Evolutionary conservation across 2,113 vertebrate genomes (phyloP).

Genomic region (Dunckerocampus dactyliophorus): DNA sequence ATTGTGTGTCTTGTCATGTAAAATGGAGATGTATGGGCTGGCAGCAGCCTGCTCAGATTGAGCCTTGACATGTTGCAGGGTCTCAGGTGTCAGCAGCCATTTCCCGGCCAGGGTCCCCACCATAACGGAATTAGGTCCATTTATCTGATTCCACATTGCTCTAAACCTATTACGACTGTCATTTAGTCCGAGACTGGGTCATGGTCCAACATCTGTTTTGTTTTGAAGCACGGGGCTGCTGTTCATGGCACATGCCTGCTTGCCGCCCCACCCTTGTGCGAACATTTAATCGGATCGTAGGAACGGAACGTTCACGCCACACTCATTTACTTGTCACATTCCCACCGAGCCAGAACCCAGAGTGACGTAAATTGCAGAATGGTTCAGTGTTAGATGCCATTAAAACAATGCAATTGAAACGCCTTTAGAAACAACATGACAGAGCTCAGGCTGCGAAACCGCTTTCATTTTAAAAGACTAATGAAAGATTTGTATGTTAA

Average conservation of each 20-base stretch:
- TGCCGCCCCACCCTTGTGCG: neutral
- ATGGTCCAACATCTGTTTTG: constrained; percentile 69
- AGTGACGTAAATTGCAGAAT: constrained; percentile 38
- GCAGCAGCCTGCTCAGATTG: constrained; percentile 44
- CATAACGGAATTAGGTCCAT: constrained; percentile 75
- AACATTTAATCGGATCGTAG: constrained; percentile 17
- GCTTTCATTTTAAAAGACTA: neutral
- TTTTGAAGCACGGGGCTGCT: constrained; percentile 41
- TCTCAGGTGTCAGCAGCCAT: constrained; percentile 76
- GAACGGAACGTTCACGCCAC: neutral
- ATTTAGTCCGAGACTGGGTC: constrained; percentile 63
- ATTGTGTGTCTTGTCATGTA: constrained; percentile 63
- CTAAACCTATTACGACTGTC: constrained; percentile 72
- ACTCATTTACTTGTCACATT: constrained; percentile 40
- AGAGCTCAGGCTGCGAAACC: neutral
- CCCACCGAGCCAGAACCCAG: constrained; percentile 25
- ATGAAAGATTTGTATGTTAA: neutral
- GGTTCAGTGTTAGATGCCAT: constrained; percentile 25
- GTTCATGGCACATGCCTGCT: constrained; percentile 7
- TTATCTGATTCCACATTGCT: constrained; percentile 73
- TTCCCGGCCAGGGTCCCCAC: constrained; percentile 67
- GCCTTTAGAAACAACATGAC: constrained; percentile 2
- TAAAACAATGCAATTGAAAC: constrained; percentile 16
- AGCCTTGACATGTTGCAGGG: constrained; percentile 64
- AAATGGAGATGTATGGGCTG: constrained; percentile 71